A percentile compares a stretch with the other conserved stretches of the same genome.
Evolutionary conservation across 2,113 vertebrate genomes (phyloP).

Genomic region (Gobiocypris rarus): DNA sequence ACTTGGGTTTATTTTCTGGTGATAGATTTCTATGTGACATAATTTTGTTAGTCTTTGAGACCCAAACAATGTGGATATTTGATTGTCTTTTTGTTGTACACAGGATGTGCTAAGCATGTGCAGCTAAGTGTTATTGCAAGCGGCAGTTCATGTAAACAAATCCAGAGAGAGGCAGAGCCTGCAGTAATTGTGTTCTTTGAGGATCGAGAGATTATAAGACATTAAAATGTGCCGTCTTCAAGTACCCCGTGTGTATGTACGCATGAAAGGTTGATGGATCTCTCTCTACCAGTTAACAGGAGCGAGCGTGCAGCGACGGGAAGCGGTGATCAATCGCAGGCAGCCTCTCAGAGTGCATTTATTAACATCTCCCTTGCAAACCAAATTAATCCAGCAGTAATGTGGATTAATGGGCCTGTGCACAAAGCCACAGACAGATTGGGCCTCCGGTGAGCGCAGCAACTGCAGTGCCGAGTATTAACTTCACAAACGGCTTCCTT

Average conservation of each 20-base stretch:
- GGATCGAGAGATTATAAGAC: constrained; percentile 49
- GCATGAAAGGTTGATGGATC: constrained; percentile 34
- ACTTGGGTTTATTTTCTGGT: neutral
- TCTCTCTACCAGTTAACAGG: constrained; percentile 36
- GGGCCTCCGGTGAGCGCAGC: constrained; percentile 41
- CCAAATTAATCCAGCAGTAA: constrained; percentile 61
- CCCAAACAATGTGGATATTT: constrained; percentile 5
- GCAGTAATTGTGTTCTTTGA: constrained; percentile 49
- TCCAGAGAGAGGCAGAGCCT: neutral
- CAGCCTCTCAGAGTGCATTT: constrained; percentile 53
- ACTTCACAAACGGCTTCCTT: constrained; percentile 45
- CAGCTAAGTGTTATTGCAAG: constrained; percentile 1
- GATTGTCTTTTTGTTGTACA: constrained; percentile 7
- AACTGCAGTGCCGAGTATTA: constrained; percentile 25
- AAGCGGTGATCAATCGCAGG: constrained; percentile 54
- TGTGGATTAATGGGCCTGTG: constrained; percentile 57
- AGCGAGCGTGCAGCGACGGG: constrained; percentile 22
- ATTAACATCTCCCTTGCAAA: constrained; percentile 59
- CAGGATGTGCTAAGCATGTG: neutral
- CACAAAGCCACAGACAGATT: constrained; percentile 50
- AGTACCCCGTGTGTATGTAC: constrained; percentile 17
- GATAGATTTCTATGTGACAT: neutral
- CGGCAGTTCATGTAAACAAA: constrained; percentile 14
- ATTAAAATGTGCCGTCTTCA: constrained; percentile 50
- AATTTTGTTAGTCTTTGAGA: constrained; percentile 7